Percentiles rank a stretch among this genome's conserved stretches.
These are phyloP conservation scores for Desoria tigrina DNA, from an alignment of 2,888 invertebrate genomes.

Conservation along the genomic window DNA sequence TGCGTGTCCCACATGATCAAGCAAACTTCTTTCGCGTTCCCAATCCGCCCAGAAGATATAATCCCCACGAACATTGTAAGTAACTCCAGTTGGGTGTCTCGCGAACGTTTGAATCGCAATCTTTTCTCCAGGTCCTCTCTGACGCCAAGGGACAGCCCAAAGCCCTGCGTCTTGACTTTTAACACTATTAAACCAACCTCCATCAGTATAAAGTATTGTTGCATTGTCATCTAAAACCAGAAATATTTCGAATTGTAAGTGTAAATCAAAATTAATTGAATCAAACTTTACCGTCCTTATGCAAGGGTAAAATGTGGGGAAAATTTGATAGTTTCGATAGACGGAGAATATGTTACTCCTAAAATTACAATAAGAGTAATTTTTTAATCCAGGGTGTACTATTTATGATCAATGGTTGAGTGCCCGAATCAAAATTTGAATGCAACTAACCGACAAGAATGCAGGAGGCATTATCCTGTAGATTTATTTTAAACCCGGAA, in stretches of 20 bases:
- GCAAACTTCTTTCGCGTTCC: too few relatives aligned
- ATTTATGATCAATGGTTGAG: too few relatives aligned
- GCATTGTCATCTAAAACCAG: constrained; percentile 9
- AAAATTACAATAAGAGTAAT: too few relatives aligned
- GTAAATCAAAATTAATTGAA: too few relatives aligned
- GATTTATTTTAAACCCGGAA: constrained; percentile 31
- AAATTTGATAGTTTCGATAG: too few relatives aligned
- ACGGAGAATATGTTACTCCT: too few relatives aligned
- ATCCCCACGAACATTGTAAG: constrained; percentile 65
- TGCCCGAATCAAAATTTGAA: too few relatives aligned
- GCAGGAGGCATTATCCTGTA: constrained; percentile 29
- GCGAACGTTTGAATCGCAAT: constrained; percentile 56
- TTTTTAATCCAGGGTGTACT: too few relatives aligned
- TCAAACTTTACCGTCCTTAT: too few relatives aligned
- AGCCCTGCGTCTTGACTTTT: background rate
- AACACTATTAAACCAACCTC: too few relatives aligned
- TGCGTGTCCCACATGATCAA: constrained; percentile 68
- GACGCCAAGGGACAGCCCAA: background rate
- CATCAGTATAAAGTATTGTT: background rate
- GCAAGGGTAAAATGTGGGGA: too few relatives aligned
- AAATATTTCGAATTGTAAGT: too few relatives aligned
- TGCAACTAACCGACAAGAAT: constrained; percentile 28
- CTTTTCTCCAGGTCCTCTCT: background rate
- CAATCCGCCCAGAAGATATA: constrained; percentile 78
- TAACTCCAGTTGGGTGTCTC: constrained; percentile 68